phyloP scores from a whole-genome alignment of 2,888 invertebrate genomes.

The Sabatieria punctata region DNA sequence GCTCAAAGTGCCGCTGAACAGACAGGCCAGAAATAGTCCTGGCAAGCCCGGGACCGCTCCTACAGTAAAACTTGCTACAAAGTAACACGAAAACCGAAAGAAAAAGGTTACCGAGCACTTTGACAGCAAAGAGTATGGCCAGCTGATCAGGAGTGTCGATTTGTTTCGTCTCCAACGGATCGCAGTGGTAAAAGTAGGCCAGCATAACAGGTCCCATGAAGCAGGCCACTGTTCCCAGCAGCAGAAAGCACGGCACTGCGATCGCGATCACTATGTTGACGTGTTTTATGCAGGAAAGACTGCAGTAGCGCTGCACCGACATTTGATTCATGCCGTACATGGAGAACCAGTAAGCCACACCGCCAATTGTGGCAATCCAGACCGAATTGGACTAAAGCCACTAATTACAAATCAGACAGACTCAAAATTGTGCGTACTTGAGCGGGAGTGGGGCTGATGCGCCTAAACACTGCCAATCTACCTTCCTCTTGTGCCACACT shows the following conservation, averaged over 20 bases:
- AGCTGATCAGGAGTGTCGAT: slow-evolving; percentile 5
- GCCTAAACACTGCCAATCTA: no score
- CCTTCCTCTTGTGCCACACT: no score
- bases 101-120: slow-evolving; percentile 1
- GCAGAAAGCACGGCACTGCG: background rate
- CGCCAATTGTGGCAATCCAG: slow-evolving; percentile 21
- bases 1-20: slow-evolving; percentile 5
- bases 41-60: slow-evolving; percentile 5
- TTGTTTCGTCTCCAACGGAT: slow-evolving; percentile 5
- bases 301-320: slow-evolving; percentile 2
- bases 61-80: no score
- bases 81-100: no score
- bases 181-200: slow-evolving; percentile 8
- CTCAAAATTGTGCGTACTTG: no score
- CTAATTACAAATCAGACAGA: no score
- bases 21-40: slow-evolving; percentile 7
- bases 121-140: slow-evolving; percentile 1
- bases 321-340: slow-evolving; percentile 1
- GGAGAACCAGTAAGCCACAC: slow-evolving; percentile 22
- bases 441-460: no score
- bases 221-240: slow-evolving; percentile 6
- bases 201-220: slow-evolving; percentile 9
- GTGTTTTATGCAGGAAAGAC: no score
- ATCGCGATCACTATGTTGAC: no score
- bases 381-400: slow-evolving; percentile 20